phyloP scores from a whole-genome alignment of 1,140 invertebrate species.

The Pogonognathellus flavescens region DNA sequence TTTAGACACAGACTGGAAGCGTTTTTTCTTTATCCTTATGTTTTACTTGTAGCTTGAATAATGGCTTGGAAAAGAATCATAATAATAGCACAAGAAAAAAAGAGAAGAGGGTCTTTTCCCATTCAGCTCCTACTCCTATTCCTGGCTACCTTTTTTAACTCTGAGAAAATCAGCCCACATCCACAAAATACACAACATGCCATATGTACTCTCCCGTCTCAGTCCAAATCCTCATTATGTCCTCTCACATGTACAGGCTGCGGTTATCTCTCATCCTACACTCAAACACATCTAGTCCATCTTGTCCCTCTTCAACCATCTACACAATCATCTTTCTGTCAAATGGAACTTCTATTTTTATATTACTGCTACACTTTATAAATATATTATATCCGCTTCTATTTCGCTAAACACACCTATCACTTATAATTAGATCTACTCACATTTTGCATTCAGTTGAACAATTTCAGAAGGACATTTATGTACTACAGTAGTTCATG shows the following conservation, averaged over 20 bases:
- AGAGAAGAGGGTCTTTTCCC: slow-evolving; percentile 1
- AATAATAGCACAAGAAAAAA: slow-evolving; percentile 18
- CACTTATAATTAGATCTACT: too few species aligned
- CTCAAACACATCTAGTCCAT: not conserved
- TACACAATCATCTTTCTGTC: not conserved
- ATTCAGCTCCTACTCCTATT: not conserved
- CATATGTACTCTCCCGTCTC: slow-evolving; percentile 11
- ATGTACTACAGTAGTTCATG: too few species aligned
- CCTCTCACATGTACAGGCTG: not conserved
- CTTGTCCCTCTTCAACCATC: not conserved
- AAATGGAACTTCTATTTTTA: too few species aligned
- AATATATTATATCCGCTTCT: too few species aligned
- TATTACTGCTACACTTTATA: too few species aligned
- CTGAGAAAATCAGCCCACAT: not conserved
- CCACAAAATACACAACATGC: not conserved
- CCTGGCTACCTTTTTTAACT: not conserved
- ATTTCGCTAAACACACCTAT: too few species aligned
- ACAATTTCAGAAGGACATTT: too few species aligned
- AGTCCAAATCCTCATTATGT: not conserved
- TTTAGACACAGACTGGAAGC: slow-evolving; percentile 18
- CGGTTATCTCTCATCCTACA: not conserved
- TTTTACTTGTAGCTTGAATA: slow-evolving; percentile 30
- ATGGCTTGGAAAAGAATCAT: slow-evolving; percentile 24
- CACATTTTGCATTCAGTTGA: too few species aligned
- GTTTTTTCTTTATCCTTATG: slow-evolving; percentile 21